Evolutionary conservation across 2,888 invertebrate species (phyloP).

Genomic region (Ecdyonurus torrentis): DNA sequence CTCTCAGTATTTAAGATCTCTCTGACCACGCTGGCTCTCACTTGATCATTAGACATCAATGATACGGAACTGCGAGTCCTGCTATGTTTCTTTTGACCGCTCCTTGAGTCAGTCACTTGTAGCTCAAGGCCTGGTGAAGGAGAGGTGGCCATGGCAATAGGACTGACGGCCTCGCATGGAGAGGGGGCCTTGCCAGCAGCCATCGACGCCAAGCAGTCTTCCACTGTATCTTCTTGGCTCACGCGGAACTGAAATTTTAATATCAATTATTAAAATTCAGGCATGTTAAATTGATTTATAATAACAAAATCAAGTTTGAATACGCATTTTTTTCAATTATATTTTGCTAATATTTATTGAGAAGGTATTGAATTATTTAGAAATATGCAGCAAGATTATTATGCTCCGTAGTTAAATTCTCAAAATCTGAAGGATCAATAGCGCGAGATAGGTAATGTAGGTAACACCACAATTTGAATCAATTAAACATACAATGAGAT

Average conservation of each 20-base stretch:
- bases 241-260: constrained; percentile 38
- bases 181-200: constrained; percentile 21
- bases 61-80: constrained; percentile 38
- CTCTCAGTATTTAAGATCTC: constrained; percentile 70
- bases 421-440: too few relatives aligned
- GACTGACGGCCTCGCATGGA: neutral
- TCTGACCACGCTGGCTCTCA: constrained; percentile 53
- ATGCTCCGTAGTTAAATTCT: too few relatives aligned
- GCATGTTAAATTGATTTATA: too few relatives aligned
- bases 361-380: too few relatives aligned
- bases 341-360: too few relatives aligned
- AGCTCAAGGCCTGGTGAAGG: neutral
- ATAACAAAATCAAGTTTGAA: too few relatives aligned
- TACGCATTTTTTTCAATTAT: too few relatives aligned
- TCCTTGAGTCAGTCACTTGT: constrained; percentile 10
- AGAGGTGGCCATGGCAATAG: neutral
- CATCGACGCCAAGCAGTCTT: constrained; percentile 39
- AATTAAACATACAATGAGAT: too few relatives aligned
- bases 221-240: constrained; percentile 45
- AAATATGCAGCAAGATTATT: too few relatives aligned
- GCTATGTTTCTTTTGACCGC: constrained; percentile 26
- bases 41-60: constrained; percentile 37
- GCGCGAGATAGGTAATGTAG: too few relatives aligned
- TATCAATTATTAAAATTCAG: too few relatives aligned
- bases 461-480: too few relatives aligned